Conservation (phyloP, 2,797 vertebrate genomes). For the Alca torda region DNA sequence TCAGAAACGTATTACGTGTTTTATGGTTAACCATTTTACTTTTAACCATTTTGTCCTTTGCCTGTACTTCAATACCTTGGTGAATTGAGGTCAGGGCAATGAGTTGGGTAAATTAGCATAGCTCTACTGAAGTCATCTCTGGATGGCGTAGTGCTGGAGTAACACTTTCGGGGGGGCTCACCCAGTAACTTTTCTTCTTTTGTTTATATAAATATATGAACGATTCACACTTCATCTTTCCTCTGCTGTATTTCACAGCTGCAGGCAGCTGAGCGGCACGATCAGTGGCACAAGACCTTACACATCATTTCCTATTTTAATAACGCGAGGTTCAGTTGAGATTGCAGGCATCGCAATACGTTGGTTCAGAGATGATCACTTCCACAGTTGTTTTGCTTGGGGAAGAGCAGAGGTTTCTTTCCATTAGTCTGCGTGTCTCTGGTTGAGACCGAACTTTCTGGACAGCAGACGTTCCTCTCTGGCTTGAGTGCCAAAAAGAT, state of each 20-base stretch:
- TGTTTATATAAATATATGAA: neutral
- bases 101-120: accelerated
- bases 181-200: neutral
- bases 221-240: neutral
- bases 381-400: neutral
- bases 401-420: neutral
- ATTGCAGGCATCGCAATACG: neutral
- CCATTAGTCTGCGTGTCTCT: neutral
- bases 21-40: neutral
- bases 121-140: neutral
- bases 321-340: neutral
- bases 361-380: neutral
- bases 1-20: neutral
- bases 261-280: neutral
- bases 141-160: accelerated
- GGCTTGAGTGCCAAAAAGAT: neutral
- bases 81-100: neutral
- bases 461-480: neutral
- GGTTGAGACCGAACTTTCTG: neutral
- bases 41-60: neutral
- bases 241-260: neutral
- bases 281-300: neutral
- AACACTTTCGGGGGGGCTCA: neutral
- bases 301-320: neutral
- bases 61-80: neutral